Base-by-base conservation (phyloP, 2,113 vertebrate species). In the Mobula birostris region DNA sequence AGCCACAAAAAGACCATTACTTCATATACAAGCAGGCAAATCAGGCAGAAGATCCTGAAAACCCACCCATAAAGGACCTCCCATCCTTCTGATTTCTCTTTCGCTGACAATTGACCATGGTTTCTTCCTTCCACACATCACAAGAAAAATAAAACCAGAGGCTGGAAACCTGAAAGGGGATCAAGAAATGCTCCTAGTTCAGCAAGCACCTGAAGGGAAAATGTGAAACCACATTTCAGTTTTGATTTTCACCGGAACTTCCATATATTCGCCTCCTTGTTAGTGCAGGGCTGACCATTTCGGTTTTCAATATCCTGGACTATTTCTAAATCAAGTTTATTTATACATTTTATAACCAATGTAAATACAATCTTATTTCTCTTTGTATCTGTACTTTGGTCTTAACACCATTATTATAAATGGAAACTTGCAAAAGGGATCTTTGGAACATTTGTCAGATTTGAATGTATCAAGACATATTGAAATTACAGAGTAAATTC, bases 21-120 rank as follows among this genome's bases (percentile, higher is more conserved):
- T 99, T 99, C 36, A 96, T 99, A 95, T 99, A 98, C 96, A 98
- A 98, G 95, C 97, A 96, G 0, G 91, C 95, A 68, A 96, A 96
- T 29, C 95, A 96, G 36, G 24, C 92, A 0, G 95, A 96, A 94
- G 95, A 48, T 32, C 94, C 95, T 6, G 94, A 95, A 27, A 94
- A 94, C 95, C 94, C 95, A 5, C 94, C 95, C 78, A 96, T 97
- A 90, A 97, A 95, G 74, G 97, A 97, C 19, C 96, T 93, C 70
- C 91, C 91, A 0, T 1, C 36, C 15, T 48, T 56, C 70, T 93
- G 70, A 93, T 11, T 32, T 32, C 14, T 5, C 17, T 66, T 79
- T 36, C 15, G 14, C 58, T 61, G 12, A 93, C 48, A 36, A 29
- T 74, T 12, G 91, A 27, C 85, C 63, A n/a, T 6, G 11, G 58